Percentiles rank a stretch among this genome's conserved stretches.
These are phyloP conservation scores for Microvelia longipes DNA, from an alignment of 1,140 invertebrate species.

Conservation along the genomic window DNA sequence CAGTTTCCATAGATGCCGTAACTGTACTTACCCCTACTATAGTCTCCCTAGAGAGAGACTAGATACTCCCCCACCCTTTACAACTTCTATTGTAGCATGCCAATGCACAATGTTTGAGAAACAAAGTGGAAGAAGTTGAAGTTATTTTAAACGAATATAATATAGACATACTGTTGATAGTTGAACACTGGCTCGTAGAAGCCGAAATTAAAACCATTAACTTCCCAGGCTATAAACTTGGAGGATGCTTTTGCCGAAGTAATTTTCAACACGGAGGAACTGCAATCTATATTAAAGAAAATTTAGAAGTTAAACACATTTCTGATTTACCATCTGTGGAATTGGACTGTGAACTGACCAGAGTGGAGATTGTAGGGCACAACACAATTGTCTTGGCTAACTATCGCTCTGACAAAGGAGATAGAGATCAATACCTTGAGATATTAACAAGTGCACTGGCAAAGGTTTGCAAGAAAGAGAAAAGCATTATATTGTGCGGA, in stretches of 20 bases:
- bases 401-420: neutral
- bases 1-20: no score
- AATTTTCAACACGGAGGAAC: neutral
- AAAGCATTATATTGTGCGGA: neutral
- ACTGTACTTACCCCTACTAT: no score
- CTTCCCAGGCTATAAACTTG: neutral
- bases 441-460: neutral
- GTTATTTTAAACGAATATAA: neutral
- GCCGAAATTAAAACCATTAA: neutral
- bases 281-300: neutral
- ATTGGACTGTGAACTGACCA: neutral
- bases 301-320: neutral
- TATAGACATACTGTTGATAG: neutral
- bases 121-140: neutral
- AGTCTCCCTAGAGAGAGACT: no score
- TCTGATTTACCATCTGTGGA: neutral
- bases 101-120: neutral
- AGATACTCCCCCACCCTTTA: no score
- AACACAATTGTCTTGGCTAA: neutral
- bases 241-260: neutral
- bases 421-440: neutral
- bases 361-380: neutral
- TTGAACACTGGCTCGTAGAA: neutral
- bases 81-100: no score
- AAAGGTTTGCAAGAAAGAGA: neutral